phyloP scores from a whole-genome alignment of 2,888 invertebrate species.

The Ptilodon capucinus region DNA sequence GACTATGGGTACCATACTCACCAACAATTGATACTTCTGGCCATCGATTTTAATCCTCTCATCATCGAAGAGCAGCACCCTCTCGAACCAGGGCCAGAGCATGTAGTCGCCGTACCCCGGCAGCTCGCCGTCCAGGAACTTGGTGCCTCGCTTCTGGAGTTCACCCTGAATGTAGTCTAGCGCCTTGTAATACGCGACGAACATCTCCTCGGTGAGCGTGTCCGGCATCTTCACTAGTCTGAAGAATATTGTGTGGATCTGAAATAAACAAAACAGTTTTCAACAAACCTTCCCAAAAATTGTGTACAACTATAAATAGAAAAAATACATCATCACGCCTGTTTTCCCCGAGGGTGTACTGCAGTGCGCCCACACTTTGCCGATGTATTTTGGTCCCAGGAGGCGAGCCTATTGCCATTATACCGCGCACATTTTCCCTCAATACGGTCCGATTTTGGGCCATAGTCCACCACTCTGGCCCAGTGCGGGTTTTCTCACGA shows the following conservation, averaged over 20 bases:
- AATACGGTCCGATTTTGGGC: no score
- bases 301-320: no score
- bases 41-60: conserved; percentile 77
- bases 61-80: conserved; percentile 74
- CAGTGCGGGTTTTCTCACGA: no score
- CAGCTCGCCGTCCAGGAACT: conserved; percentile 84
- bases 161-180: conserved; percentile 85
- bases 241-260: conserved; percentile 51
- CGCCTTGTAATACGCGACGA: conserved; percentile 54
- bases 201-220: conserved; percentile 44
- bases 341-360: no score
- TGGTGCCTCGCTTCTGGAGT: conserved; percentile 81
- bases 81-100: conserved; percentile 94
- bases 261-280: conserved; percentile 19
- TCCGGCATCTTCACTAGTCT: conserved; percentile 50
- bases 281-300: no score
- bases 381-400: no score
- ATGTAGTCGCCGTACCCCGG: conserved; percentile 92
- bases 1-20: conserved; percentile 35
- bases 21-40: conserved; percentile 75
- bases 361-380: no score
- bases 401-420: no score
- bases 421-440: no score
- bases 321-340: no score
- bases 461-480: no score